phyloP scores from a whole-genome alignment of 2,797 vertebrate genomes.

The Coluber constrictor region DNA sequence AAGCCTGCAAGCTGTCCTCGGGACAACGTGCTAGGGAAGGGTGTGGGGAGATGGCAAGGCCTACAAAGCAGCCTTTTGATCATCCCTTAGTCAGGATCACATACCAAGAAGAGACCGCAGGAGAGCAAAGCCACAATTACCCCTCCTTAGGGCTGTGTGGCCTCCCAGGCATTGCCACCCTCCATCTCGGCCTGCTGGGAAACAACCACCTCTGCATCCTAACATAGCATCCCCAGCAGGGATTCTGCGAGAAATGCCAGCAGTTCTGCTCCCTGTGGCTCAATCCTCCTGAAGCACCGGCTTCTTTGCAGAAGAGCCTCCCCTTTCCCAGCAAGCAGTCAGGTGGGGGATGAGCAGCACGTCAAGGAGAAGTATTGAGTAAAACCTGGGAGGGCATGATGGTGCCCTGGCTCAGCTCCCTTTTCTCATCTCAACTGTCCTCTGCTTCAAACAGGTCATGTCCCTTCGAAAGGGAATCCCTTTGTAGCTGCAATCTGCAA shows the following conservation, averaged over 20 bases:
- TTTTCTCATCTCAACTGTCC: not conserved
- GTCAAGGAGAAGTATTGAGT: not conserved
- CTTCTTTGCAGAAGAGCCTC: not conserved
- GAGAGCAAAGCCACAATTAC: not conserved
- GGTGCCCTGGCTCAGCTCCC: not conserved
- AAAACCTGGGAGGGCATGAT: not conserved
- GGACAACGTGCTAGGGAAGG: not conserved
- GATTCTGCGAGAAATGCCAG: not conserved
- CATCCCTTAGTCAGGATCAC: not conserved
- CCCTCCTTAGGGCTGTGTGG: not conserved
- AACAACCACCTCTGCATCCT: constrained; percentile 14
- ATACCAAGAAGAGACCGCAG: not conserved
- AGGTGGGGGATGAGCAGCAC: not conserved
- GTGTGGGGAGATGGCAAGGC: not conserved
- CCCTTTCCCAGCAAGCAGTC: not conserved
- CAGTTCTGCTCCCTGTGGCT: not conserved
- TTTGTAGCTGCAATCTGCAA: not conserved
- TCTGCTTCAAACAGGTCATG: not conserved
- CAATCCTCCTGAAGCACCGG: not conserved
- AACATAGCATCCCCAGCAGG: constrained; percentile 18
- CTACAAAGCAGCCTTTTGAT: constrained; percentile 3
- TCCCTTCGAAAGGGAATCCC: not conserved
- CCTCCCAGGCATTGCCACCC: not conserved
- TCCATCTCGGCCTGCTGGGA: constrained; percentile 6
- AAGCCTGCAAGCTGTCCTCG: not conserved